These are phyloP conservation scores for Caenorhabditis auriculariae DNA, from an alignment of 2,888 invertebrate genomes.

Conservation along the genomic window DNA sequence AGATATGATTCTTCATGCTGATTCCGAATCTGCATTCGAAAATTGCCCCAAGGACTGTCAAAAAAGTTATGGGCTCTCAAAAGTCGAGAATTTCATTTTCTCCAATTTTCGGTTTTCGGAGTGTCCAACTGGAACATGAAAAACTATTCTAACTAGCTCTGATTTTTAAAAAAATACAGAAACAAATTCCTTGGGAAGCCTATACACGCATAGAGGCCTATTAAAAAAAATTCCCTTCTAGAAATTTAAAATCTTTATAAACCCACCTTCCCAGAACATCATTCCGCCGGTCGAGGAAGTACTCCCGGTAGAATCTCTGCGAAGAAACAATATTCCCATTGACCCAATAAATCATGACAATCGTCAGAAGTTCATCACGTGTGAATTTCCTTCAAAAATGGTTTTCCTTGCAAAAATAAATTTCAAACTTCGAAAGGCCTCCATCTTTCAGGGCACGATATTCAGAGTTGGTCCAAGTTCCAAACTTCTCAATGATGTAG, in stretches of 20 bases:
- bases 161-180: no score
- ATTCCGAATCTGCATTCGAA: no score
- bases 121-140: no score
- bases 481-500: constrained; percentile 87
- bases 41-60: no score
- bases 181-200: no score
- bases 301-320: constrained; percentile 76
- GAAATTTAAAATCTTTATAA: neutral
- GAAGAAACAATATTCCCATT: constrained; percentile 75
- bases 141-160: no score
- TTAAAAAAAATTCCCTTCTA: neutral
- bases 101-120: no score
- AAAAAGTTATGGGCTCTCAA: no score
- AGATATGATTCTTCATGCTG: no score
- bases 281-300: constrained; percentile 35
- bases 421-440: constrained; percentile 67
- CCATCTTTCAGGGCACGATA: constrained; percentile 71
- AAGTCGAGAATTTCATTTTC: no score
- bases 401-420: neutral
- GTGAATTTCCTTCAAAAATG: constrained; percentile 69
- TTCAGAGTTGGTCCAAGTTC: constrained; percentile 72
- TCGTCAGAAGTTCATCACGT: constrained; percentile 76
- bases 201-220: no score
- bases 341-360: constrained; percentile 81
- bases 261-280: constrained; percentile 30